These are phyloP conservation scores for Myiozetetes cayanensis DNA, from an alignment of 2,113 vertebrate genomes.

Conservation along the genomic window DNA sequence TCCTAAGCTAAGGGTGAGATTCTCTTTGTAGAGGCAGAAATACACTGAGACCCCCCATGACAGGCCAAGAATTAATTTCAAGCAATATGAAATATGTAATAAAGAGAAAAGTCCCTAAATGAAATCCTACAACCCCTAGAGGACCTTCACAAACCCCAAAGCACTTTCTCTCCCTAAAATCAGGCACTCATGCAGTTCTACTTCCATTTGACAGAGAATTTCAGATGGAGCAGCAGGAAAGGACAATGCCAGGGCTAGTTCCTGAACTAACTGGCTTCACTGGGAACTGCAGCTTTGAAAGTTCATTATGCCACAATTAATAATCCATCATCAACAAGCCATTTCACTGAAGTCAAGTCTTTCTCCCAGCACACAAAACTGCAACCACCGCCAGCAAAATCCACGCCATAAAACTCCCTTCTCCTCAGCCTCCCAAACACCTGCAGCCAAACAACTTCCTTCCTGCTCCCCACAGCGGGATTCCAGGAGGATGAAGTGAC, in stretches of 20 bases:
- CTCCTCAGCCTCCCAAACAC: background rate
- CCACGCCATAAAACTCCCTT: background rate
- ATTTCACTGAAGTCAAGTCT: background rate
- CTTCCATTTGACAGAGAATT: background rate
- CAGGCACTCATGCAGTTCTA: background rate
- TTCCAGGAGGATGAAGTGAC: background rate
- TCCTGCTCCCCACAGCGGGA: background rate
- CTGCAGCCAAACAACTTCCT: background rate
- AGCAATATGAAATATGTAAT: background rate
- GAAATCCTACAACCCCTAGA: background rate
- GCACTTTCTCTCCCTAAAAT: background rate
- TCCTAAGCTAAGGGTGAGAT: background rate
- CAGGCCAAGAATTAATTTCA: background rate
- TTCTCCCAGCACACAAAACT: background rate
- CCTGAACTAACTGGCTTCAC: too few species aligned
- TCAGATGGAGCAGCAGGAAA: background rate
- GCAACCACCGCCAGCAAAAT: background rate
- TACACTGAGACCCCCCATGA: background rate
- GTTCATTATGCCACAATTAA: background rate
- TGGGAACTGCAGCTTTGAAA: background rate
- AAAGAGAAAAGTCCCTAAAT: background rate
- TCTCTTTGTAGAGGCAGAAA: background rate
- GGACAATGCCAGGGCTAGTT: background rate
- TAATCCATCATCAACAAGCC: background rate
- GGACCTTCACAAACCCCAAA: background rate